These are phyloP conservation scores for zebrafish (Danio rerio) DNA, from an alignment of 2,113 vertebrate species.

Conservation along the genomic window DNA sequence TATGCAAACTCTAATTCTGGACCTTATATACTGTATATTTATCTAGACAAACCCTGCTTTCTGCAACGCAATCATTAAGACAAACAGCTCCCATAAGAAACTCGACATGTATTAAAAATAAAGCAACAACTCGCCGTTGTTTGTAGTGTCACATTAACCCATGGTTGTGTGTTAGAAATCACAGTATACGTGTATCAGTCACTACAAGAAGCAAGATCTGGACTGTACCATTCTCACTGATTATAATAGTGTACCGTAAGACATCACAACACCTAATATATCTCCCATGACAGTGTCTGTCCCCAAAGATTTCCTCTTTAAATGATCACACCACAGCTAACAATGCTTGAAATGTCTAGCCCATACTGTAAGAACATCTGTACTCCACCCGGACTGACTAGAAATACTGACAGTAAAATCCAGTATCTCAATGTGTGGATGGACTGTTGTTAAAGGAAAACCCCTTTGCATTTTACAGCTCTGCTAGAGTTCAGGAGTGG, in stretches of 20 bases:
- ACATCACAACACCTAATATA: neutral
- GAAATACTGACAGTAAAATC: conserved; percentile 4
- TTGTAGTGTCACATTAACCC: conserved; percentile 52
- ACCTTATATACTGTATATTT: neutral
- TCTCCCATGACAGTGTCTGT: neutral
- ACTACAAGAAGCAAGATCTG: conserved; percentile 14
- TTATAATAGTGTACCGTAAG: conserved; percentile 16
- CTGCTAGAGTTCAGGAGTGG: too few relatives aligned
- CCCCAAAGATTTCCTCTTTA: neutral
- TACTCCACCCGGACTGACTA: neutral
- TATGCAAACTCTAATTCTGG: neutral
- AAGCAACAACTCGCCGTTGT: conserved; percentile 38
- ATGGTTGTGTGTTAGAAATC: conserved; percentile 20
- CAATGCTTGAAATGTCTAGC: neutral
- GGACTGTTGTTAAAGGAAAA: neutral
- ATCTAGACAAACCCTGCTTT: conserved; percentile 17
- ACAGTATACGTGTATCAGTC: conserved; percentile 33
- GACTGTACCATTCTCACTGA: conserved; percentile 19
- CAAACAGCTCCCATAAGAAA: too few relatives aligned
- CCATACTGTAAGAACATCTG: neutral
- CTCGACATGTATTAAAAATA: conserved; percentile 6
- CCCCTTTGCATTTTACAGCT: too few relatives aligned
- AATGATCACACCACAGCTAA: neutral
- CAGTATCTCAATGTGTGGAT: neutral
- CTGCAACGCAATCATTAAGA: neutral